phyloP scores from a whole-genome alignment of 2,797 vertebrate genomes.

The Distichodus sexfasciatus region DNA sequence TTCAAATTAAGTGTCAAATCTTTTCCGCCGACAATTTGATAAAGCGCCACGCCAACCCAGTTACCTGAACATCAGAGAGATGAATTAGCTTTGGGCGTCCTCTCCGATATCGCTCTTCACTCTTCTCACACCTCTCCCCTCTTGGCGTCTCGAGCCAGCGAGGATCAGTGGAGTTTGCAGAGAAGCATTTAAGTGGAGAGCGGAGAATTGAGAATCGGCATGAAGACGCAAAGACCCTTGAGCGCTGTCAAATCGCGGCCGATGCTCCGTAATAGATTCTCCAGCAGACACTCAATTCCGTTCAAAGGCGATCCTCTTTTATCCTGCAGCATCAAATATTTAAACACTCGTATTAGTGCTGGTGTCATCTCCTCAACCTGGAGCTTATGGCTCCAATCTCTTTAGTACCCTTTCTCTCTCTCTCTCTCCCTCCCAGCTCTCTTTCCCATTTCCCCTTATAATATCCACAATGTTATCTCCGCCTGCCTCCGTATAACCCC shows the following conservation, averaged over 20 bases:
- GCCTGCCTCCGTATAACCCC: constrained; percentile 80
- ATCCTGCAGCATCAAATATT: constrained; percentile 99
- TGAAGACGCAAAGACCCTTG: constrained; percentile 88
- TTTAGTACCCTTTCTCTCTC: constrained; percentile 58
- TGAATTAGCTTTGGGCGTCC: background rate
- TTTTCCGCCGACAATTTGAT: background rate
- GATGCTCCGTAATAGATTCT: constrained; percentile 99
- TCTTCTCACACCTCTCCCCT: constrained; percentile 20
- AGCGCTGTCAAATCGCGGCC: constrained; percentile 89
- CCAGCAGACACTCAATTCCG: constrained; percentile 99
- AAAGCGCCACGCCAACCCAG: background rate
- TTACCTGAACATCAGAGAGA: background rate
- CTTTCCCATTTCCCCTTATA: constrained; percentile 73
- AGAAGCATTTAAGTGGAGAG: constrained; percentile 91
- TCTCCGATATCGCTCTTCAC: constrained; percentile 31
- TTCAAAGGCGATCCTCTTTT: constrained; percentile 98
- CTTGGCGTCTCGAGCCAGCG: constrained; percentile 52
- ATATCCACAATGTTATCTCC: constrained; percentile 97
- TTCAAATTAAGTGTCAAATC: too few relatives aligned
- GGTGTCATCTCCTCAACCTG: constrained; percentile 79
- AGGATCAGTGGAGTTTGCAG: constrained; percentile 93
- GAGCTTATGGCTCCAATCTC: constrained; percentile 85
- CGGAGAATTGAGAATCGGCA: constrained; percentile 83
- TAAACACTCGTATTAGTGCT: constrained; percentile 99
- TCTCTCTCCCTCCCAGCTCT: constrained; percentile 34